phyloP scores from a whole-genome alignment of 2,888 invertebrate species.

The Watsonalla cultraria region DNA sequence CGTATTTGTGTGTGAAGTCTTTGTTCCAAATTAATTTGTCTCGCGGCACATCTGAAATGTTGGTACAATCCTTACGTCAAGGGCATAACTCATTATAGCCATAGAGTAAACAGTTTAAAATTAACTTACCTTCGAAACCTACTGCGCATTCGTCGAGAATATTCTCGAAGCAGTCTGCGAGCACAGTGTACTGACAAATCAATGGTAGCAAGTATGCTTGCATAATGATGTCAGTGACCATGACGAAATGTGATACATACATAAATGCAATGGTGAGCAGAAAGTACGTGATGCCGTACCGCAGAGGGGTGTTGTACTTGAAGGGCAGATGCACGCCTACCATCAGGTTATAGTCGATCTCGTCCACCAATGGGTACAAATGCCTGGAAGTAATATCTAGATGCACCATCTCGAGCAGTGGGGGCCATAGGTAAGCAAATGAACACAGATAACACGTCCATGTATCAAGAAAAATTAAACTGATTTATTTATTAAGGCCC shows the following conservation, averaged over 20 bases:
- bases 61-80: not conserved
- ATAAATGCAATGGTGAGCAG: slow-evolving; percentile 34
- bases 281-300: slow-evolving; percentile 39
- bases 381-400: slow-evolving; percentile 37
- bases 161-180: slow-evolving; percentile 55
- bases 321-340: slow-evolving; percentile 42
- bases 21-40: slow-evolving; percentile 24
- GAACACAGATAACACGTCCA: too few relatives aligned
- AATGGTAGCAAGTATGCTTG: slow-evolving; percentile 53
- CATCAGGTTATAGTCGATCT: slow-evolving; percentile 53
- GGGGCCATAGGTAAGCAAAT: too few relatives aligned
- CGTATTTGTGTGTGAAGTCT: slow-evolving; percentile 36
- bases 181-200: slow-evolving; percentile 51
- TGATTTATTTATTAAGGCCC: too few relatives aligned
- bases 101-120: slow-evolving; percentile 5
- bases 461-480: too few relatives aligned
- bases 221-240: slow-evolving; percentile 53
- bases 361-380: slow-evolving; percentile 50
- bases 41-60: slow-evolving; percentile 14
- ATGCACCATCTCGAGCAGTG: too few relatives aligned
- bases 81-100: not conserved
- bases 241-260: slow-evolving; percentile 46
- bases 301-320: slow-evolving; percentile 26
- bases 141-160: slow-evolving; percentile 40
- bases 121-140: slow-evolving; percentile 27